Evolutionary conservation across 2,888 invertebrate genomes (phyloP).

Genomic region (Acronicta leporina): DNA sequence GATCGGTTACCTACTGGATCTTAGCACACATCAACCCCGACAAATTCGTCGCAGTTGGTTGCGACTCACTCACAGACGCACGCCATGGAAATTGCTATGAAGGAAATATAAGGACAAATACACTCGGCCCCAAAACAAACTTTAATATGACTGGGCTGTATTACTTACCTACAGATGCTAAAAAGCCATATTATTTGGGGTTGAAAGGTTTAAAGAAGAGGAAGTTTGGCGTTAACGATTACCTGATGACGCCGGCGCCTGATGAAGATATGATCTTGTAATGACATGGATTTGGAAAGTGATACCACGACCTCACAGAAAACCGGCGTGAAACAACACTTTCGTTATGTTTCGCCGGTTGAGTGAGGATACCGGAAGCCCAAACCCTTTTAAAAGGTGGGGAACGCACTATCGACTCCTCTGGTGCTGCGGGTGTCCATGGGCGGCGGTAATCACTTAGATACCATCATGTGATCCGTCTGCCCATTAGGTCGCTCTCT

Average conservation of each 20-base stretch:
- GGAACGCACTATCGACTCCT: no score
- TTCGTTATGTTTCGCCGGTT: no score
- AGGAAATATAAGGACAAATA: slow-evolving; percentile 61
- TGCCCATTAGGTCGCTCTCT: no score
- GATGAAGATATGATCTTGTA: slow-evolving; percentile 69
- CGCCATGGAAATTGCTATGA: slow-evolving; percentile 75
- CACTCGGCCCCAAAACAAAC: slow-evolving; percentile 76
- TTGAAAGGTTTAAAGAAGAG: slow-evolving; percentile 67
- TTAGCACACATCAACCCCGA: slow-evolving; percentile 67
- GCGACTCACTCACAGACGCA: slow-evolving; percentile 69
- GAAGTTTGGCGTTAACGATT: slow-evolving; percentile 69
- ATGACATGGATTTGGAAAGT: slow-evolving; percentile 57
- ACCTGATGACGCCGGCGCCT: slow-evolving; percentile 69
- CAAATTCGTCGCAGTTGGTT: slow-evolving; percentile 74
- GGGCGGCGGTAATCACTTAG: no score
- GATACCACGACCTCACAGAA: no score
- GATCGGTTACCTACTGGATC: slow-evolving; percentile 76
- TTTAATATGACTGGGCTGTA: slow-evolving; percentile 77
- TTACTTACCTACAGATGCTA: slow-evolving; percentile 74
- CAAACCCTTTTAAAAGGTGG: no score
- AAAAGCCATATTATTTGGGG: slow-evolving; percentile 73
- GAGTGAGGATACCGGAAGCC: no score
- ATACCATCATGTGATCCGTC: no score
- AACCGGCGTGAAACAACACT: no score
- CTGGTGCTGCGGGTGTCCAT: no score